Conservation (phyloP, 2,797 vertebrate species). For the Sebastes dallii region DNA sequence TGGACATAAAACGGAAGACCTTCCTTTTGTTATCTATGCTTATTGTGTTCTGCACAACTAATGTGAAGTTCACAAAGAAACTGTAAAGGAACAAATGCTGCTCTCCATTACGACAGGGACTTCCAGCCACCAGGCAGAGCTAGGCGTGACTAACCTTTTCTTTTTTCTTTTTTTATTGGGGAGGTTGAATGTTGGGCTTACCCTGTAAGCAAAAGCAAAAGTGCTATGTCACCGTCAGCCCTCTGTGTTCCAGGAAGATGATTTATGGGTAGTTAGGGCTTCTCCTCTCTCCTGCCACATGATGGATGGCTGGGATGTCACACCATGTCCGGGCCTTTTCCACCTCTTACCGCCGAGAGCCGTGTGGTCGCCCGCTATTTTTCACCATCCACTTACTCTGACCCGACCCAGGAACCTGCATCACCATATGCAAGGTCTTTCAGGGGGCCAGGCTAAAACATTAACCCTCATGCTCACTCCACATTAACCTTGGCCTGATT, state of each 20-base stretch:
- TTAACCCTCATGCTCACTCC: constrained; percentile 16
- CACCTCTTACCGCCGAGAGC: constrained; percentile 56
- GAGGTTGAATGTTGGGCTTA: not conserved
- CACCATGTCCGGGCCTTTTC: constrained; percentile 73
- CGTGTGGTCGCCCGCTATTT: constrained; percentile 71
- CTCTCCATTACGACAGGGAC: too few relatives aligned
- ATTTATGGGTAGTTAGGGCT: constrained; percentile 83
- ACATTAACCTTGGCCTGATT: constrained; percentile 8
- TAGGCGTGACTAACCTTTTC: too few relatives aligned
- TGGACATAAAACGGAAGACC: too few relatives aligned
- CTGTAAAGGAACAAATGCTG: too few relatives aligned
- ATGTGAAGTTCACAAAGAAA: too few relatives aligned
- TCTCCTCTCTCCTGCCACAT: constrained; percentile 65
- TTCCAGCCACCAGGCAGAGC: too few relatives aligned
- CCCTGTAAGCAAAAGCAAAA: constrained; percentile 20
- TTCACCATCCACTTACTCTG: constrained; percentile 83
- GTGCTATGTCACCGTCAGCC: constrained; percentile 22
- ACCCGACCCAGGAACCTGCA: constrained; percentile 52
- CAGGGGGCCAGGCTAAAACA: constrained; percentile 8
- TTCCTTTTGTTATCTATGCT: too few relatives aligned
- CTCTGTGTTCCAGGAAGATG: constrained; percentile 70
- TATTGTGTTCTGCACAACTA: too few relatives aligned
- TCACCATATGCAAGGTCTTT: constrained; percentile 24
- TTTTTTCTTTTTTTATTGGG: not conserved
- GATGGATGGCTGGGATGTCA: constrained; percentile 88